A percentile compares a stretch with the other conserved stretches of the same genome.
These are phyloP conservation scores for Monodelphis domestica DNA, from an alignment of 2,797 vertebrate genomes.

Conservation along the genomic window DNA sequence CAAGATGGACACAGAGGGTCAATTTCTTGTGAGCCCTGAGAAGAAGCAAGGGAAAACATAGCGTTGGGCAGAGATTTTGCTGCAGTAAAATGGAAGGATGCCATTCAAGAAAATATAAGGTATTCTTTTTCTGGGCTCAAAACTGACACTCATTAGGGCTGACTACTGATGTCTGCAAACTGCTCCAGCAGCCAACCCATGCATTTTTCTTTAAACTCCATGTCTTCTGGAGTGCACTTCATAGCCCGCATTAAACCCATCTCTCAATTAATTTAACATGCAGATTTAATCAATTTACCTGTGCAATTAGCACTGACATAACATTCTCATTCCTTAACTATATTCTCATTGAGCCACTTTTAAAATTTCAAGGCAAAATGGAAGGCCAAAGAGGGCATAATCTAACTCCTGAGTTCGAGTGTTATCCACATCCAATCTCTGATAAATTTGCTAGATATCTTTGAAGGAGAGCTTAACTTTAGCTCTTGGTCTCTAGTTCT, in stretches of 20 bases:
- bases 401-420: background rate
- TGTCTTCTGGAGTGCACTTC: background rate
- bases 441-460: background rate
- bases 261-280: background rate
- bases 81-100: background rate
- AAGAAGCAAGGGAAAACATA: background rate
- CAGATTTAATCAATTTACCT: background rate
- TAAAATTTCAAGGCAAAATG: background rate
- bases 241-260: background rate
- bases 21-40: background rate
- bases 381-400: background rate
- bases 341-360: background rate
- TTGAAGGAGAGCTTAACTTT: background rate
- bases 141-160: background rate
- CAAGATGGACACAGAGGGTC: background rate
- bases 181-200: background rate
- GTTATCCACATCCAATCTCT: background rate
- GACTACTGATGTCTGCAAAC: background rate
- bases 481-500: background rate
- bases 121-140: background rate
- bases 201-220: slow-evolving; percentile 5
- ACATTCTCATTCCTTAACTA: background rate
- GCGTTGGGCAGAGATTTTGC: background rate
- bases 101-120: background rate
- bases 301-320: background rate